Base-by-base conservation (phyloP, 2,797 vertebrate species). In the Sebastes goodei region DNA sequence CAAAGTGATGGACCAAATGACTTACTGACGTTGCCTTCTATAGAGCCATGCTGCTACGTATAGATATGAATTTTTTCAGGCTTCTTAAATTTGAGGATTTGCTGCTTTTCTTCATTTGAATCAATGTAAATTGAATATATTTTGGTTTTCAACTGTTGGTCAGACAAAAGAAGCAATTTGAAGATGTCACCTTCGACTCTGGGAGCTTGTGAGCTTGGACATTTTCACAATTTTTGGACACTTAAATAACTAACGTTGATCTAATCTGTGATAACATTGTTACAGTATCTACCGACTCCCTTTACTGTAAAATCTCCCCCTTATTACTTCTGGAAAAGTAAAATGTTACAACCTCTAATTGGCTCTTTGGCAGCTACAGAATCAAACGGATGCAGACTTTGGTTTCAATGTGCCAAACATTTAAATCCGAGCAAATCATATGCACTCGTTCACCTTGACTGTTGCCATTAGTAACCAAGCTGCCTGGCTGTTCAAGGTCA, bases 401-500 rank as follows among this genome's bases (percentile, higher is more conserved):
- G 7, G 17, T 61, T 61, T 64, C n/a, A 23, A 1, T 11, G 30
- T 27, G 3, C 2, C 17, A 62, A n/a, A 38, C 6, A 42, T 61
- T 49, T 62, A 35, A 55, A 63, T 60, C 8, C 17, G 9, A 55
- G 3, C 30, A 60, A 30, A 62, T 62, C 6, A 38, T 14, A 67
- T 49, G 14, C 46, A 67, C 8, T 63, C 4, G 2, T 60, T 73
- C 52, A 59, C 57, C 70, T 71, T 71, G 35, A 59, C 15, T 55
- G 60, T 49, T 75, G 27, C 12, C 35, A 33, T 75, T 25, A 8
- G 15, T 32, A 66, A 57, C 23, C 5, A 14, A 35, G 25, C 25
- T 29, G 15, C 17, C 33, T 14, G 23, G 66, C 27, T 67, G 14
- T 63, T 88, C 81, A 92, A 91, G 87, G 91, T 91, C 82, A 92